Evolutionary conservation across 2,797 vertebrate species (phyloP), one percentile per base, ranked within the genome.

Genomic region (Meda fulgida): DNA sequence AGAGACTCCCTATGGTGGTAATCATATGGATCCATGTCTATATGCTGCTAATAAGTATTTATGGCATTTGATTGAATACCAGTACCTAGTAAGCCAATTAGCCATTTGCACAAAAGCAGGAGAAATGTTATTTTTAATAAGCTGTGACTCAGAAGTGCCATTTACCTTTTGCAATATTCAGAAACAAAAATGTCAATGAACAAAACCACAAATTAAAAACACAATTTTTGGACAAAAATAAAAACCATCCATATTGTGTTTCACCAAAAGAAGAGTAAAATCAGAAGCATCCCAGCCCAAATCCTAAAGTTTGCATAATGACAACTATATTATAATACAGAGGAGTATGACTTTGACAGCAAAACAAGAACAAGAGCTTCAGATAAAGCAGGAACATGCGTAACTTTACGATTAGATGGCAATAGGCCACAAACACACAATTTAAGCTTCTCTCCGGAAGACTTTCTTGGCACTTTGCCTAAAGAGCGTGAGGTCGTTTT

Each of bases 401-500:
- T 73, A 78, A 78, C 46, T 85, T 87, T 85, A 85, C 67, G 86
- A 84, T 83, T 46, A 80, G 43, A 78, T 73, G 80, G 73, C 67
- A 71, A 36, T 14, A 67, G 84, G 84, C 80, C 80, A 78, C 69
- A 72, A 81, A 71, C 86, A 21, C 73, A 18, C 78, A 84, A 80
- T 53, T 67, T 80, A 46, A 58, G 80, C 80, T 75, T 65, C 78
- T 70, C 87, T 85, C 89, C 87, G 87, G 85, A 88, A 89, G 89
- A 77, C 83, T 36, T 80, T 71, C 85, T 84, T 89, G 87, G 89
- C 87, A 79, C 38, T 19, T n/a, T 43, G 87, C 85, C 89, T 65
- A 38, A 79, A 87, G 89, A 87, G 84, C 87, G 81, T 36, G 34
- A 77, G 89, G 89, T 89, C 84, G 84, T 89, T 85, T 87, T 53